Evolutionary conservation across 92 coral and sea anemone species (phyloP).

Genomic region (Porites evermanni): DNA sequence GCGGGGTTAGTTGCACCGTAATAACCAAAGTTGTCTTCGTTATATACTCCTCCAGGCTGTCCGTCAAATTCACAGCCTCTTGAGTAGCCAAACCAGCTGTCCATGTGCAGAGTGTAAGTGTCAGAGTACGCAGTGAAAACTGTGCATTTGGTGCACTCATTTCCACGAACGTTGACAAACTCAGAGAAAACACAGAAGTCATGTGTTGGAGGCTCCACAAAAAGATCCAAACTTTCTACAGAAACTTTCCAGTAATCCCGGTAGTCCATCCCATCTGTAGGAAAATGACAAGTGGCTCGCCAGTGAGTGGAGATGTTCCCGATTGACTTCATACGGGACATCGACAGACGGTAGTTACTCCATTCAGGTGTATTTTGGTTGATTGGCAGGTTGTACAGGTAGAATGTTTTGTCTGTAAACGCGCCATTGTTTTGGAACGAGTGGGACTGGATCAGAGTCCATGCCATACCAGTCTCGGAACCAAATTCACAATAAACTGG

Average conservation of each 20-base stretch:
- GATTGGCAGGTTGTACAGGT: constrained; percentile 27
- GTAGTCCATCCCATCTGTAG: constrained; percentile 22
- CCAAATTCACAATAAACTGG: constrained; percentile 47
- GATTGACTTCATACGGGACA: constrained; percentile 21
- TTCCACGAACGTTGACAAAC: background rate
- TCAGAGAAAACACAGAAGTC: background rate
- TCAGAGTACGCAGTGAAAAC: background rate
- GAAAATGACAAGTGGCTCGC: constrained; percentile 31
- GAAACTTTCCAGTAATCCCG: constrained; percentile 13
- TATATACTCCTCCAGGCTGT: background rate
- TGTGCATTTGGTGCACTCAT: background rate
- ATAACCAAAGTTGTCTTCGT: constrained; percentile 52
- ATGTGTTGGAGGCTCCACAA: background rate
- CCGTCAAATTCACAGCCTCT: background rate
- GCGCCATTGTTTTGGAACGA: background rate
- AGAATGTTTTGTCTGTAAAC: constrained; percentile 17
- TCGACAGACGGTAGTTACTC: constrained; percentile 37
- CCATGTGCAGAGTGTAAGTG: background rate
- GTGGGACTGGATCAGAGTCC: constrained; percentile 57
- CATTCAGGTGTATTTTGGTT: constrained; percentile 44
- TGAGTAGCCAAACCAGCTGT: background rate
- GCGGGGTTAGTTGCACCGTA: background rate
- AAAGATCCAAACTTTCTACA: background rate
- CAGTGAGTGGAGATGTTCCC: constrained; percentile 7
- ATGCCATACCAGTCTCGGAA: constrained; percentile 45